Evolutionary conservation across 2,888 invertebrate species (phyloP).

Genomic region (Drosophila lutescens): DNA sequence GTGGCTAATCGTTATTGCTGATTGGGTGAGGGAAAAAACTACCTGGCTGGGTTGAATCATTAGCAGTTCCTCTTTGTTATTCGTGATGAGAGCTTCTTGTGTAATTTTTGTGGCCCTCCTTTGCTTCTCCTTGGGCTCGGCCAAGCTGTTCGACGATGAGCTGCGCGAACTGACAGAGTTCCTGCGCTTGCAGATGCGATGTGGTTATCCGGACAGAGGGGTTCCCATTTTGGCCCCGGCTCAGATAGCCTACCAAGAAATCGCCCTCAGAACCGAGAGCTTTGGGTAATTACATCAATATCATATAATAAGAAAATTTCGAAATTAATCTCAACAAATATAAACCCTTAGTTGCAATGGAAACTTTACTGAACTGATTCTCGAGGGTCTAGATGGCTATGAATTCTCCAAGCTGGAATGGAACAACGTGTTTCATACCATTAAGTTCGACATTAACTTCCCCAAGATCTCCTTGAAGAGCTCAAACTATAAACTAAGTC

Average conservation of each 20-base stretch:
- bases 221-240: conserved; percentile 80
- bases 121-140: conserved; percentile 50
- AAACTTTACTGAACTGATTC: conserved; percentile 66
- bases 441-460: conserved; percentile 77
- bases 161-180: conserved; percentile 77
- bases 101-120: conserved; percentile 42
- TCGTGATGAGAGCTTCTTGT: conserved; percentile 52
- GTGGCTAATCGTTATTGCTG: conserved; percentile 45
- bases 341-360: conserved; percentile 56
- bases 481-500: conserved; percentile 68
- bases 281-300: conserved; percentile 58
- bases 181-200: conserved; percentile 80
- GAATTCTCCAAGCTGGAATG: conserved; percentile 71
- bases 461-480: conserved; percentile 61
- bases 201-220: conserved; percentile 74
- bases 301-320: not conserved
- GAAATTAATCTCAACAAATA: not conserved
- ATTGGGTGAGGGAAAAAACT: conserved; percentile 5
- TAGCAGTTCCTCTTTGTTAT: conserved; percentile 32
- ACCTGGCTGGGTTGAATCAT: not conserved
- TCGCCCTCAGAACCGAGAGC: conserved; percentile 41
- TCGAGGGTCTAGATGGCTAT: conserved; percentile 76
- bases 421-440: conserved; percentile 66
- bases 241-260: conserved; percentile 50
- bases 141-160: conserved; percentile 74